Base-by-base conservation (phyloP, 35 echinoderm and acorn worm species). In the Heliocidaris tuberculata region DNA sequence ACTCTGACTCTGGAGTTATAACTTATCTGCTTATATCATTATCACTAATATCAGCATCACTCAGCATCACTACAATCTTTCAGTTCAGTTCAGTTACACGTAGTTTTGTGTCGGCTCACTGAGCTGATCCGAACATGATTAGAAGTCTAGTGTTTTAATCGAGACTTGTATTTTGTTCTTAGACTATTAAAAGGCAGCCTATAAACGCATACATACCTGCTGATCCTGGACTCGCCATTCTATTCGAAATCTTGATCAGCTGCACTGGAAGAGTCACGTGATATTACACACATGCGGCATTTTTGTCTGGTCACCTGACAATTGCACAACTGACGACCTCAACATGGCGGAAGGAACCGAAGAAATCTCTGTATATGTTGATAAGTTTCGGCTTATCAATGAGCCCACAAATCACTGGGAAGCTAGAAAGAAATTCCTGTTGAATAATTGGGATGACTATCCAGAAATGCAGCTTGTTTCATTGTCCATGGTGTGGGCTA, bases 401-500 rank as follows among this genome's bases (percentile, higher is more conserved):
- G 96, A 97, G 88, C 94, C 94, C 27, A 59, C 52, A 35, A 89
- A 92, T 24, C 96, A 97, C 49, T 97, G 96, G 96, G 48, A 94
- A 6, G 65, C 94, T 1, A 59, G 96, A 30, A 94, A 94, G 88
- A 94, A 95, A 47, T 97, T 97, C 90, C 48, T 97, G 24, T 24
- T 94, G 13, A 95, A 94, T n/a, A 97, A 97, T 90, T 97, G 96
- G 96, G 96, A 93, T 50, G 88, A 86, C 24, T 97, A 97, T 90
- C 90, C 94, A 78, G 92, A 93, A 59, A 88, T 88, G 27, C 96
- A 97, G 71, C 47, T 97, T 50, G 91, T 97, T 87, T 97, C 96
- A 29, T 90, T 97, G 47, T 95, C 96, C 27, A 97, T 97, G 96
- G 96, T 97, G 31, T 96, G 96, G 96, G 92, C 94, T 48, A 96